Evolutionary conservation across 2,797 vertebrate genomes (phyloP).

Genomic region (Nyctibius grandis): DNA sequence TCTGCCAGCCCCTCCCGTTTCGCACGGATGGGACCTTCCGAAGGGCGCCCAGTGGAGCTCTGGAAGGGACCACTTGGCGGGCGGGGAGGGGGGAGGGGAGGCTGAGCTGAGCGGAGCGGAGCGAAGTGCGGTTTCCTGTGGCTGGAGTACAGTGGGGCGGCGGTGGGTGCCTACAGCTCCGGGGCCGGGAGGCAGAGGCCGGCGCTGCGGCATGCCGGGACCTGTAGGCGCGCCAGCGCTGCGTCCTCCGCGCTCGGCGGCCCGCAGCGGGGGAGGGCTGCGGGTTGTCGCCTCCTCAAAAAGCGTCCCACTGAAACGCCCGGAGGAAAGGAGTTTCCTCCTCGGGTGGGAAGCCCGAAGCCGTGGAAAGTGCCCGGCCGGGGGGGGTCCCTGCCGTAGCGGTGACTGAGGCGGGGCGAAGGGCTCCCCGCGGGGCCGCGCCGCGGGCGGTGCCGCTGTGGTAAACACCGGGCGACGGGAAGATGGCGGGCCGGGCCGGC

Average conservation of each 20-base stretch:
- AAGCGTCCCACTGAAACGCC: not conserved
- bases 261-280: not conserved
- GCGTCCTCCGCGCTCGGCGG: not conserved
- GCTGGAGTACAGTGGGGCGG: not conserved
- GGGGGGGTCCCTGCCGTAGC: not conserved
- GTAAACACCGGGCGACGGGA: not conserved
- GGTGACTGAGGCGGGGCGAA: not conserved
- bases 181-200: not conserved
- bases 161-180: not conserved
- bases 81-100: not conserved
- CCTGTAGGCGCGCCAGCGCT: not conserved
- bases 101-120: too few relatives aligned
- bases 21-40: not conserved
- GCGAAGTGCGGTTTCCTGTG: not conserved
- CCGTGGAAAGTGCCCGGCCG: not conserved
- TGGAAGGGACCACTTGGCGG: constrained; percentile 5
- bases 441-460: not conserved
- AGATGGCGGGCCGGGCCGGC: not conserved
- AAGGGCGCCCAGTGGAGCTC: not conserved
- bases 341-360: not conserved
- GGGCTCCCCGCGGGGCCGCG: not conserved
- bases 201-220: not conserved
- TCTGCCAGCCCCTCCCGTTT: not conserved
- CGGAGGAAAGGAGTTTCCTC: not conserved
- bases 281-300: rapidly evolving